Evolutionary conservation across 2,113 vertebrate species (phyloP), one percentile per base, ranked within the genome.

Genomic region (Hylia prasina): DNA sequence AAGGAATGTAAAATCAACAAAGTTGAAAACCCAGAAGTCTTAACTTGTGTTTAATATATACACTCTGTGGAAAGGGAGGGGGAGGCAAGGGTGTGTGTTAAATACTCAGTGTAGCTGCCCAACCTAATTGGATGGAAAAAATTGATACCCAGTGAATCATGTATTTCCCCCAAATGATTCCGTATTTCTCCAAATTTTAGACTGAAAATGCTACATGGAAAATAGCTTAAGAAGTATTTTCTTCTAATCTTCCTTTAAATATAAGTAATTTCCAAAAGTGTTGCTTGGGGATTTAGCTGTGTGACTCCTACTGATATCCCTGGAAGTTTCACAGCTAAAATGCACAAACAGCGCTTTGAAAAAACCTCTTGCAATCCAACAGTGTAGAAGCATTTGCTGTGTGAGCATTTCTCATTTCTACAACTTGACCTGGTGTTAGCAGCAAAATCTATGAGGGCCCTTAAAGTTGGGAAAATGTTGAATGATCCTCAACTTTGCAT

Each of bases 1-100:
- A 82, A 93, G 95, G 68, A 97, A 83, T 88, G 91, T 90, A 96
- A 97, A 95, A 94, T 71, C 87, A 96, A 89, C 94, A 89, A 94
- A 97, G 94, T 86, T 93, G 63, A 95, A 97, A 96, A 84, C 73
- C 72, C 73, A 87, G 89, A 88, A 96, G 93, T 87, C 83, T 94
- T 93, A 86, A 94, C 89, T 97, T 97, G 76, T 96, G 73, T 95
- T 97, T 96, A 97, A 94, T 87, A 69, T 92, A 89, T 92, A 58
- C 39, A 58, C 45, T 93, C 56, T 82, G 80, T 80, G 90, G 78
- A 79, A 94, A 77, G 44, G 35, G 53, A 87, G 76, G n/a, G 30
- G 37, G 23, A 72, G 40, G 42, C 25, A 42, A 70, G 84, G 39
- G 17, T 66, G 63, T 89, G 22, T 78, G 65, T 90, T 83, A 85